Conservation (phyloP, 2,113 vertebrate species). For the Nansenia antarctica region DNA sequence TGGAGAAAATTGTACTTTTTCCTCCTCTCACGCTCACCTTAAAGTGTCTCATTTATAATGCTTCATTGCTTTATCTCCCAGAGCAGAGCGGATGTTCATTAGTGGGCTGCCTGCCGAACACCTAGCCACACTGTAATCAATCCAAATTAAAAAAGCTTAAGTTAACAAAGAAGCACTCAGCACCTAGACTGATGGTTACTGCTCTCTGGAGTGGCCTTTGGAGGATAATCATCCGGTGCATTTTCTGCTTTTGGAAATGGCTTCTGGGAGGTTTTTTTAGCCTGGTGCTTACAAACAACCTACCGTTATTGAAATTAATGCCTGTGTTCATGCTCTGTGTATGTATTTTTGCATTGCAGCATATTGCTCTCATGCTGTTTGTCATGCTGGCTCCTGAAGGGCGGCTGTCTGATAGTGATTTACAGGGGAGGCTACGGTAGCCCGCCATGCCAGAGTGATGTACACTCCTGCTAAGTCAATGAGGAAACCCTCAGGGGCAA, state of each 20-base stretch:
- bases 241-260: slow-evolving; percentile 17
- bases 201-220: background rate
- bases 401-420: slow-evolving; percentile 66
- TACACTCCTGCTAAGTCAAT: slow-evolving; percentile 27
- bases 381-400: background rate
- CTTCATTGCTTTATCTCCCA: slow-evolving; percentile 38
- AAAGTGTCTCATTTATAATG: slow-evolving; percentile 61
- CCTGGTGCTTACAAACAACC: background rate
- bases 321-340: slow-evolving; percentile 10
- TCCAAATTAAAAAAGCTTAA: slow-evolving; percentile 54
- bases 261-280: background rate
- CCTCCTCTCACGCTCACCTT: slow-evolving; percentile 13
- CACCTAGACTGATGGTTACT: background rate
- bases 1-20: background rate
- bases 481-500: slow-evolving; percentile 16
- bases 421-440: slow-evolving; percentile 35
- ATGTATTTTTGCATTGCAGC: background rate
- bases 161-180: background rate
- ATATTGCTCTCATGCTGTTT: background rate
- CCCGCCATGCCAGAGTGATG: slow-evolving; percentile 31
- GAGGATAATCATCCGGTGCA: background rate
- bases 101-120: slow-evolving; percentile 39
- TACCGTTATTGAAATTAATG: slow-evolving; percentile 46
- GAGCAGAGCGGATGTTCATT: slow-evolving; percentile 35
- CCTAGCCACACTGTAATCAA: slow-evolving; percentile 51